Evolutionary conservation across 2,888 invertebrate species (phyloP).

Genomic region (Agrotis exclamationis): DNA sequence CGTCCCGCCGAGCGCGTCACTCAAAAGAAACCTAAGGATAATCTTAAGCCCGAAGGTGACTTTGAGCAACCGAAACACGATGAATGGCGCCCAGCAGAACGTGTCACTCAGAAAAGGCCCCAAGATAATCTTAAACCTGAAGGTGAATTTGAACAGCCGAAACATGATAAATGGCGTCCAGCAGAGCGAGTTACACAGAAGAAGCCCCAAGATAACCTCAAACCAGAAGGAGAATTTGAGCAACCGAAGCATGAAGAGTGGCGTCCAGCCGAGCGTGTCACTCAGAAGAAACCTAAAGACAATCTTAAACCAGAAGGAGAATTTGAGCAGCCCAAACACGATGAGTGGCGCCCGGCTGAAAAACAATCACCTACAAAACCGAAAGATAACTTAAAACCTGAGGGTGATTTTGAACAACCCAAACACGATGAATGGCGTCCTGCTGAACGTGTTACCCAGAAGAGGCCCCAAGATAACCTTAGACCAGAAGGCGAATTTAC

Average conservation of each 20-base stretch:
- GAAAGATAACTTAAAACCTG: conserved; percentile 83
- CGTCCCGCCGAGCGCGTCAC: conserved; percentile 42
- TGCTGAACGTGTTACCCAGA: conserved; percentile 72
- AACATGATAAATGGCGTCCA: conserved; percentile 76
- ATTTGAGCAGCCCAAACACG: conserved; percentile 79
- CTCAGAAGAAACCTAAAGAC: conserved; percentile 70
- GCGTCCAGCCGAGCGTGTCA: conserved; percentile 76
- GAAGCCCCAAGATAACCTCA: conserved; percentile 81
- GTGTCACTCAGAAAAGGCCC: conserved; percentile 50
- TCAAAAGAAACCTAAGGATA: conserved; percentile 82
- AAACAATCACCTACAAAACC: conserved; percentile 66
- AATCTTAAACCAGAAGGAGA: conserved; percentile 87
- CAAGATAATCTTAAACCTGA: conserved; percentile 90
- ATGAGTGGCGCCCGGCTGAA: conserved; percentile 78
- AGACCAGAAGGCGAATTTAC: conserved; percentile 90
- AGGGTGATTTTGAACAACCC: conserved; percentile 80
- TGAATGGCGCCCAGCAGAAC: conserved; percentile 74
- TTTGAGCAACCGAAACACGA: conserved; percentile 78
- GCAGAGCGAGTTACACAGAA: conserved; percentile 89
- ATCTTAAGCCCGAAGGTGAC: conserved; percentile 77
- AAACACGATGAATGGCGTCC: conserved; percentile 77
- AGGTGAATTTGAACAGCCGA: conserved; percentile 87
- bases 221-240: conserved; percentile 90
- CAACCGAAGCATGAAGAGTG: conserved; percentile 70
- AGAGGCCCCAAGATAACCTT: conserved; percentile 69